These are phyloP conservation scores for Haliaeetus leucogaster DNA, from an alignment of 2,113 vertebrate species.

Conservation along the genomic window DNA sequence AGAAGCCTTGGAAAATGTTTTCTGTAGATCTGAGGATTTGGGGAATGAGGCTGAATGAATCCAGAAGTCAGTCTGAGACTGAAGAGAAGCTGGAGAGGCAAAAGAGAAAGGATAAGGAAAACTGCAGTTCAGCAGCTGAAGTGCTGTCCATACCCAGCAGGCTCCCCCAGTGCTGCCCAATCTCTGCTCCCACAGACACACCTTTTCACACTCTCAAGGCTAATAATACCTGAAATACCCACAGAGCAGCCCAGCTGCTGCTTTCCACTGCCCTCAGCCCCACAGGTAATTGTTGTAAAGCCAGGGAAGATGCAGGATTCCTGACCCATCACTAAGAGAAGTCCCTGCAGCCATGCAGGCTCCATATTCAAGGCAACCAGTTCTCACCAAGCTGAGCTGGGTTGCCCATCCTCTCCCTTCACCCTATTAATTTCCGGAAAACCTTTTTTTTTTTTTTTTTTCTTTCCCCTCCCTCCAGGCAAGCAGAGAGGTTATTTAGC, in stretches of 20 bases:
- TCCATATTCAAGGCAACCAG: background rate
- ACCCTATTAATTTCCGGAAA: background rate
- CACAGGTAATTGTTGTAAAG: background rate
- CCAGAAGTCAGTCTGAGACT: background rate
- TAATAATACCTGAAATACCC: background rate
- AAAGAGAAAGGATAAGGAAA: background rate
- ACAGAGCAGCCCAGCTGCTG: background rate
- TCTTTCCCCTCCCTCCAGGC: background rate
- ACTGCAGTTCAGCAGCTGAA: background rate
- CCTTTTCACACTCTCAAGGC: background rate
- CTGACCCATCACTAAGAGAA: background rate
- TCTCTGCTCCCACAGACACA: rapidly evolving
- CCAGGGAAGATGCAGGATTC: background rate
- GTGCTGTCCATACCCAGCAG: background rate
- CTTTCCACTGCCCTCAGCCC: background rate
- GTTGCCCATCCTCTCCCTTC: background rate
- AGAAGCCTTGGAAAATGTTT: background rate
- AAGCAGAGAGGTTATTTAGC: background rate
- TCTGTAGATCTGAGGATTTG: background rate
- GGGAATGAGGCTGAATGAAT: background rate
- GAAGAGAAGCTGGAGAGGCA: background rate
- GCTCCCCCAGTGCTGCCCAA: rapidly evolving
- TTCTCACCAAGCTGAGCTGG: background rate
- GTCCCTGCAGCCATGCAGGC: background rate
- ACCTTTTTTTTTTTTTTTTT: background rate